Evolutionary conservation across 2,113 vertebrate species (phyloP).

Genomic region (Barnardius zonarius): DNA sequence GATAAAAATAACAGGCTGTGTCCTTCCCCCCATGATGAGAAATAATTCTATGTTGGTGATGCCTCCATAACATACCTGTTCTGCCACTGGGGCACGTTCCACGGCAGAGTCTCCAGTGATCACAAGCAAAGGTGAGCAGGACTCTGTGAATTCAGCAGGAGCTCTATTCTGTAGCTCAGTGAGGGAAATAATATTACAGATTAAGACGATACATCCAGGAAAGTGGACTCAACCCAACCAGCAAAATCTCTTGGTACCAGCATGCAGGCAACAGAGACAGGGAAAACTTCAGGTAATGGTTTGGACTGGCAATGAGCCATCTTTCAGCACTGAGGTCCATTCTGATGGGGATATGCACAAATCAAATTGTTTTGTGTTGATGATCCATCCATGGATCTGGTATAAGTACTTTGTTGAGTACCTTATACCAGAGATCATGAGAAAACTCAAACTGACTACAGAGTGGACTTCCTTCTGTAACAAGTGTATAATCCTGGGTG

Average conservation of each 20-base stretch:
- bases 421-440: background rate
- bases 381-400: background rate
- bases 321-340: background rate
- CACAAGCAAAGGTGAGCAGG: rapidly evolving
- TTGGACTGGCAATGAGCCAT: background rate
- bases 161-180: background rate
- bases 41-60: background rate
- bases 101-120: background rate
- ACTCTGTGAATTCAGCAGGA: background rate
- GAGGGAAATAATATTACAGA: background rate
- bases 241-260: rapidly evolving
- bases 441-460: background rate
- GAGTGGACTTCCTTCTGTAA: background rate
- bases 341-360: background rate
- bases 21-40: background rate
- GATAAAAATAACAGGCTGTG: slow-evolving; percentile 1
- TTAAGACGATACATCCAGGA: background rate
- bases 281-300: background rate
- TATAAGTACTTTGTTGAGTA: background rate
- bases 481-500: background rate
- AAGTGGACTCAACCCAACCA: background rate
- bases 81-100: background rate
- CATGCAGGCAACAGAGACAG: rapidly evolving
- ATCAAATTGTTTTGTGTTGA: background rate
- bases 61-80: background rate